Evolutionary conservation across 1,140 invertebrate species (phyloP), one percentile per base, ranked within the genome.

Genomic region (Solenopsis invicta): DNA sequence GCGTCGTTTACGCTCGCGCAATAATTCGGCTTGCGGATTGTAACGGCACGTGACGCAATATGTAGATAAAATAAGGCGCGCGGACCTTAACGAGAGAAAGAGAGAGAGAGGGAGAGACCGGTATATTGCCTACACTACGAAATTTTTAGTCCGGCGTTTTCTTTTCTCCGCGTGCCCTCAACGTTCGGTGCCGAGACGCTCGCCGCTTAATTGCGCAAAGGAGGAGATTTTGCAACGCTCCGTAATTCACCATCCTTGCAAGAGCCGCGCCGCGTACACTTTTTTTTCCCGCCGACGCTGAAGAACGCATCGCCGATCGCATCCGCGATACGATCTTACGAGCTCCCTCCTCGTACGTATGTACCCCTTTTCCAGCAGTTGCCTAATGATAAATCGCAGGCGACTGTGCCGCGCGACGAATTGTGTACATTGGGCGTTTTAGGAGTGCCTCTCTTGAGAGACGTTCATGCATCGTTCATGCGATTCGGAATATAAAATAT

Each of bases 181-280:
- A 24, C 45, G 66, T 41, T 8, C 54, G 54, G n/a, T 2, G 2
- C 41, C 62, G 77, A 81, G 69, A 62, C 69, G 54, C 54, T 61
- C 54, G 69, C 48, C 77, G 48, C 67, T 75, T 84, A 84, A 84
- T 84, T 84, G 69, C 80, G 80, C 80, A 84, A 84, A 75, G 54
- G 10, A 45, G n/a, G 64, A 16, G 41, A 66, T 81, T 81, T 81
- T 81, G 77, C 64, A 81, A 81, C 21, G 64, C 21, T 24, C 64
- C 48, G 77, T 45, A 81, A 81, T 81, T 81, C 64, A 71, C 64
- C 21, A 52, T 45, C 48, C 48, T 71, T 8, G 77, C 13, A 69
- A 21, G 77, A 67, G 66, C 66, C 62, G 37, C 29, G 37, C 12
- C 48, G 48, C 5, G 18, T 69, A 16, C 48, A 29, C 29, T 29